Evolutionary conservation across 2,888 invertebrate species (phyloP).

Genomic region (Mesorhabditis spiculigera): DNA sequence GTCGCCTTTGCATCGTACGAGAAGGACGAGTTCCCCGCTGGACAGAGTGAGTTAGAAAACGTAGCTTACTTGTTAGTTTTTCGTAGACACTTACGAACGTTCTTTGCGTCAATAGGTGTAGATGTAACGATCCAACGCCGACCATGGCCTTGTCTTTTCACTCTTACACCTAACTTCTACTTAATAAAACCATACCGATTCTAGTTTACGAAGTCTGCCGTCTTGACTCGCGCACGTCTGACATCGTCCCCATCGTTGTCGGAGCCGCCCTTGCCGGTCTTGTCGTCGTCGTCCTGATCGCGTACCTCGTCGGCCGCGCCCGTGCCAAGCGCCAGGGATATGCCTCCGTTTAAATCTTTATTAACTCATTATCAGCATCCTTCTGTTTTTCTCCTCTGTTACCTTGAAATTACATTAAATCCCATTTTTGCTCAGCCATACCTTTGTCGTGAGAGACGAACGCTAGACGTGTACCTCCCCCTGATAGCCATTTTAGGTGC

Average conservation of each 20-base stretch:
- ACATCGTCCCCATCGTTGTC: constrained; percentile 93
- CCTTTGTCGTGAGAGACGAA: no score
- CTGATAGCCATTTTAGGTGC: no score
- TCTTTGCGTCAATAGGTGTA: neutral
- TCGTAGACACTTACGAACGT: neutral
- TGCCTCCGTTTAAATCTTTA: neutral
- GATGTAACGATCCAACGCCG: neutral
- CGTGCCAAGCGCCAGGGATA: constrained; percentile 52
- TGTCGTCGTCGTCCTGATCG: constrained; percentile 83
- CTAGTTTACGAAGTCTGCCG: constrained; percentile 46
- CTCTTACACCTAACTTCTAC: neutral
- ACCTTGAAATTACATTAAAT: no score
- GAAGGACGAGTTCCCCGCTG: constrained; percentile 30
- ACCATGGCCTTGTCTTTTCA: neutral
- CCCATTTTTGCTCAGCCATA: no score
- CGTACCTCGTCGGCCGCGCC: constrained; percentile 86
- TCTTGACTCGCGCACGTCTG: constrained; percentile 61
- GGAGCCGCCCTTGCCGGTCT: constrained; percentile 86
- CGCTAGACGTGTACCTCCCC: no score
- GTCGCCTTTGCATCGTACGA: constrained; percentile 40
- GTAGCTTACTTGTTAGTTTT: no score
- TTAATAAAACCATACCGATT: constrained; percentile 7
- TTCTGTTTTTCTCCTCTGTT: no score
- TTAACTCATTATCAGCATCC: no score
- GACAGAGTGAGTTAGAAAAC: constrained; percentile 25